Evolutionary conservation across 2,888 invertebrate species (phyloP), one percentile per base, ranked within the genome.

Genomic region (Schizotus pectinicornis): DNA sequence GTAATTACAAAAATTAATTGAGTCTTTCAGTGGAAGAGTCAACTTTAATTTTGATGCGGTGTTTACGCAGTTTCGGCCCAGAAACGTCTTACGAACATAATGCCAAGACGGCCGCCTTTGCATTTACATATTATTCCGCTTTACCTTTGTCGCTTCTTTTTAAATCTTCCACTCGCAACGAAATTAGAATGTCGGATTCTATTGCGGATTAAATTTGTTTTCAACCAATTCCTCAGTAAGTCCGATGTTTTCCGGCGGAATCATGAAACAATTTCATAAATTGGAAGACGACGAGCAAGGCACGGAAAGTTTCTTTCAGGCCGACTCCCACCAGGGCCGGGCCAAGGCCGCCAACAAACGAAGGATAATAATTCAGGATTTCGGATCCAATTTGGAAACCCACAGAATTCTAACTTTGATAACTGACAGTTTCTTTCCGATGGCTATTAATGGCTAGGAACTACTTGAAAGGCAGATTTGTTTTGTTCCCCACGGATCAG

Each of bases 81-180:
- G 59, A 59, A 55, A 59, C 59, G 59, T 59, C 59, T 55, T 50
- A 50, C 46, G 54, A 59, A 59, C 55, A 51, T 59, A 59, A 59
- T 59, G 50, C 46, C 45, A 45, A 38, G 50, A 57, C 2, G 22
- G 22, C 22, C 22, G 22, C 22, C 46, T 52, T 39, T 57, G 42
- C 55, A 59, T 59, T 59, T 59, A 55, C 59, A 59, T 59, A 59
- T 59, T 59, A 59, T 55, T 59, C 46, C 54, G 59, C 48, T 59
- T 59, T 59, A 59, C 58, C 54, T 53, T 43, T 49, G 58, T 59
- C 59, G 54, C 55, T 59, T 59, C 59, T 36, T 50, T 50, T 46
- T 43, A 49, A 54, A 53, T 53, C 53, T 39, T 54, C 45, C 45
- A 33, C 48, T 41, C 41, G 35, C 34, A 14, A 22, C 43, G 46